Percentiles rank a stretch among this genome's conserved stretches.
Evolutionary conservation across 2,797 vertebrate genomes (phyloP).

Genomic region (Podarcis siculus): DNA sequence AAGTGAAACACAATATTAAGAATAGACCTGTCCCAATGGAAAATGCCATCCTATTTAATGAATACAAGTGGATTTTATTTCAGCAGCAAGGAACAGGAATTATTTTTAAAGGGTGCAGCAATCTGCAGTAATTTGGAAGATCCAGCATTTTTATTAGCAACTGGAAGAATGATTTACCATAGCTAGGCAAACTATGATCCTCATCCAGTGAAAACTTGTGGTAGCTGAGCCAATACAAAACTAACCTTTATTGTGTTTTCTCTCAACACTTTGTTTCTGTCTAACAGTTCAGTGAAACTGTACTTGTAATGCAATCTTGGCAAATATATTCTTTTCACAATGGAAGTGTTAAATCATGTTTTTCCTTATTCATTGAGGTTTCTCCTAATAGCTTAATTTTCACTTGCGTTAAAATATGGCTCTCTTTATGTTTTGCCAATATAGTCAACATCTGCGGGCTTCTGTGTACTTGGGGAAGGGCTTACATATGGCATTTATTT

Average conservation of each 20-base stretch:
- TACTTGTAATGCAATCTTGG: constrained; percentile 40
- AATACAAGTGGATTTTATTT: constrained; percentile 7
- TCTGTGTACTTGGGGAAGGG: background rate
- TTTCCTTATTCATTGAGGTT: constrained; percentile 53
- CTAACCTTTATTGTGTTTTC: constrained; percentile 22
- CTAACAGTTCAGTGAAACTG: constrained; percentile 47
- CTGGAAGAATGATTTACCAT: constrained; percentile 13
- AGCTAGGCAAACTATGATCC: constrained; percentile 23
- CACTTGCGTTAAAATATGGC: constrained; percentile 50
- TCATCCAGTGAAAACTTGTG: constrained; percentile 37
- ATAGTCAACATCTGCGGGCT: constrained; percentile 55
- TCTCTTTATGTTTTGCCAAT: constrained; percentile 61
- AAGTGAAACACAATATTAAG: constrained; percentile 26
- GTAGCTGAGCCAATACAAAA: constrained; percentile 35
- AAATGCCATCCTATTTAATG: constrained; percentile 43
- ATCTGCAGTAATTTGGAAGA: constrained; percentile 35
- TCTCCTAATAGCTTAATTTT: constrained; percentile 58
- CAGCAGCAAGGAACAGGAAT: constrained; percentile 26
- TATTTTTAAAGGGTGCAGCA: constrained; percentile 38
- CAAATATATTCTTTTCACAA: constrained; percentile 58
- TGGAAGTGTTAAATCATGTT: constrained; percentile 54
- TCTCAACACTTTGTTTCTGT: constrained; percentile 41
- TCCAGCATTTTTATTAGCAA: constrained; percentile 30
- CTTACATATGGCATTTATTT: constrained; percentile 42
- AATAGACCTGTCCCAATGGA: constrained; percentile 32